Evolutionary conservation across 2,113 vertebrate species (phyloP), one percentile per base, ranked within the genome.

Genomic region (Nanorana parkeri): DNA sequence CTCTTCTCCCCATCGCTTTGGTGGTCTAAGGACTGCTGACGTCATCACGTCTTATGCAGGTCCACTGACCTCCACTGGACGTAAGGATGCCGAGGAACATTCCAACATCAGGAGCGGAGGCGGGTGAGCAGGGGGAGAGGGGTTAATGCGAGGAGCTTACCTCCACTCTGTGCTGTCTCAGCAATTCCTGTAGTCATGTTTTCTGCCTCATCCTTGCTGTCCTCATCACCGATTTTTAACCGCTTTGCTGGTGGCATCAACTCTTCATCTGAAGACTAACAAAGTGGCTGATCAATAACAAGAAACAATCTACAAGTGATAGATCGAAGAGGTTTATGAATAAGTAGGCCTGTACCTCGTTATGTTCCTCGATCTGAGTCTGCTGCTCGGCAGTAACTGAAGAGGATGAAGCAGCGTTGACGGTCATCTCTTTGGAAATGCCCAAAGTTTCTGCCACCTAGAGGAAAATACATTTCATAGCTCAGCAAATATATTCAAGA

Each of bases 381-480:
- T 8, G 24, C 21, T 29, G 16, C n/a, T 74, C 81, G 1, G 4
- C 0, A 58, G 76, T 86, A 19, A 69, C 55, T 15, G n/a, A 54
- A 13, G 68, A 5, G 29, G 17, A 63, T 1, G 21, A 15, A 32
- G 72, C 88, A 26, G 17, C 63, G n/a, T 87, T 68, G 85, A 78
- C 73, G 83, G 84, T 75, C 77, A 88, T 68, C 16, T 87, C 84
- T 78, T 87, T 88, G 56, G 87, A 81, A 88, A 94, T 90, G 83
- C 91, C 93, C 41, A 94, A 41, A 0, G 92, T 94, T 86, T 91
- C 88, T 1, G 94, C 94, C 71, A 94, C 91, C 93, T 95, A 79
- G 75, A 71, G 80, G 86, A 71, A 21, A 29, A 3, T 36, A 77
- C 24, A 29, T 5, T 8, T 17, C 5, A 52, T 16, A 10, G 5